A percentile compares a stretch with the other conserved stretches of the same genome.
These are phyloP conservation scores for Rhyacophila evoluta DNA, from an alignment of 2,888 invertebrate genomes.

Conservation along the genomic window DNA sequence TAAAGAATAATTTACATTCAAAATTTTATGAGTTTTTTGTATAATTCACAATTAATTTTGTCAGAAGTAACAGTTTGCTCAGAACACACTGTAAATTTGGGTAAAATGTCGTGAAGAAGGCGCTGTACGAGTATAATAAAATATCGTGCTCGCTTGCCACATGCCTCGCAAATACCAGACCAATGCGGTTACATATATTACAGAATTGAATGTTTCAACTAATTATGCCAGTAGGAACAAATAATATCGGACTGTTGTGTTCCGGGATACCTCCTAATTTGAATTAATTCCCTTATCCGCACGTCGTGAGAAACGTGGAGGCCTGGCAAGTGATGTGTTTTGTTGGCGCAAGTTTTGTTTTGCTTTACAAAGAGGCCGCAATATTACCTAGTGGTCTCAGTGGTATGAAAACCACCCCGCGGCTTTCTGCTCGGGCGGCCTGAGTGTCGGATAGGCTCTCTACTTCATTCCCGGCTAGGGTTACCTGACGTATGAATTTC, in stretches of 20 bases:
- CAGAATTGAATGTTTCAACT: slow-evolving; percentile 3
- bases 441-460: slow-evolving; percentile 4
- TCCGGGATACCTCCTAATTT: neutral
- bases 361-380: slow-evolving; percentile 26
- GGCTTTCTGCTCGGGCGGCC: slow-evolving; percentile 3
- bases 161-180: neutral
- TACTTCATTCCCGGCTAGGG: slow-evolving; percentile 1
- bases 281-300: slow-evolving; percentile 21
- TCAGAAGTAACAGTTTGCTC: no score
- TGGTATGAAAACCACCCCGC: slow-evolving; percentile 18
- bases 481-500: slow-evolving; percentile 21
- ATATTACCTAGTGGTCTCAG: slow-evolving; percentile 18
- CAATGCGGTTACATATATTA: neutral
- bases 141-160: neutral
- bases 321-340: slow-evolving; percentile 20
- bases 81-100: neutral
- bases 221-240: slow-evolving; percentile 11
- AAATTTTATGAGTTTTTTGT: no score
- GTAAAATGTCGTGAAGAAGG: neutral
- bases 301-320: neutral
- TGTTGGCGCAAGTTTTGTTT: slow-evolving; percentile 1
- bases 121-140: neutral
- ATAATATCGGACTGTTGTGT: slow-evolving; percentile 15
- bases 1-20: no score
- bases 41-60: no score